Evolutionary conservation across 1,140 invertebrate genomes (phyloP).

Genomic region (Drosophila tani): DNA sequence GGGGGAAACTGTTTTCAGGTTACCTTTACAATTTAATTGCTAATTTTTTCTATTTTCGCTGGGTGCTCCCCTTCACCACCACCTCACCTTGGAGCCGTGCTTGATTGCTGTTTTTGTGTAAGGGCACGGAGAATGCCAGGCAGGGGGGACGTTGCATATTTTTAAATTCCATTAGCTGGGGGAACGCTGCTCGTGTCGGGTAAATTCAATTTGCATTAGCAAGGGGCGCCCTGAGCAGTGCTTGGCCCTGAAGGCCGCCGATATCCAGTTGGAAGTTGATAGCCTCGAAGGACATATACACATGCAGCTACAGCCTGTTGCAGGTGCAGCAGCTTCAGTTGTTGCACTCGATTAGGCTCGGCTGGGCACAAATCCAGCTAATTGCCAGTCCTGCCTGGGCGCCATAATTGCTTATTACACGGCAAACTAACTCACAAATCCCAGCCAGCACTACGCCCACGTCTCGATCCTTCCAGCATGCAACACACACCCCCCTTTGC

Average conservation of each 20-base stretch:
- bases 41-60: conserved; percentile 66
- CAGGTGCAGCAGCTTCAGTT: conserved; percentile 18
- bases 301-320: conserved; percentile 27
- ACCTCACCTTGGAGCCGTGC: conserved; percentile 51
- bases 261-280: conserved; percentile 15
- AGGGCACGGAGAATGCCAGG: not conserved
- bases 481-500: conserved; percentile 22
- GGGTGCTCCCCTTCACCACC: not conserved
- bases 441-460: conserved; percentile 7
- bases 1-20: conserved; percentile 51
- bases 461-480: not conserved
- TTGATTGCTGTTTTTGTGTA: conserved; percentile 63
- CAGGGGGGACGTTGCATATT: conserved; percentile 44
- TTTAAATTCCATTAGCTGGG: conserved; percentile 69
- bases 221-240: conserved; percentile 20
- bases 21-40: conserved; percentile 71
- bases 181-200: conserved; percentile 36
- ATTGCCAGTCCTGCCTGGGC: conserved; percentile 60
- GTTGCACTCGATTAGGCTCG: conserved; percentile 51
- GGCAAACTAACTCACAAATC: conserved; percentile 71
- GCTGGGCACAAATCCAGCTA: conserved; percentile 67
- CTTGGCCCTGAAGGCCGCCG: conserved; percentile 15
- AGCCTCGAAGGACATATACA: conserved; percentile 16
- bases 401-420: conserved; percentile 74
- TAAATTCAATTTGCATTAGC: conserved; percentile 69